Percentiles rank a stretch among this genome's conserved stretches.
phyloP scores from a whole-genome alignment of 2,113 vertebrate genomes.

The Pterocles orientalis region DNA sequence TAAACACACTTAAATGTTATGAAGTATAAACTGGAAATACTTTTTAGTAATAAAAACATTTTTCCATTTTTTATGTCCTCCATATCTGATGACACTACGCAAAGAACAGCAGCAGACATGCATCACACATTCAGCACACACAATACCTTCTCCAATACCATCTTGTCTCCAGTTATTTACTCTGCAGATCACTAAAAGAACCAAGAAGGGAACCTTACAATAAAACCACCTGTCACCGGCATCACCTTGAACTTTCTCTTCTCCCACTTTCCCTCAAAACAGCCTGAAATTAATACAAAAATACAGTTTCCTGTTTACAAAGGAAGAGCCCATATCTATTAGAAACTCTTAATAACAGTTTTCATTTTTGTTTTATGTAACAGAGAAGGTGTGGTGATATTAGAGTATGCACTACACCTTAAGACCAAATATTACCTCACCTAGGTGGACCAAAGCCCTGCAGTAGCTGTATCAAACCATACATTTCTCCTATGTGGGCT shows the following conservation, averaged over 20 bases:
- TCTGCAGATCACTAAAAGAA: not conserved
- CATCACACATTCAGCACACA: not conserved
- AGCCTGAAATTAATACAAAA: not conserved
- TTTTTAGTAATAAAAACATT: not conserved
- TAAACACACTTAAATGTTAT: not conserved
- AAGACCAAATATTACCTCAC: constrained; percentile 17
- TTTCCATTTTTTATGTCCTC: not conserved
- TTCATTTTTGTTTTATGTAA: not conserved
- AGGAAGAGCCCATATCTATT: not conserved
- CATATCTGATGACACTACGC: not conserved
- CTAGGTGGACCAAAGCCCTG: not conserved
- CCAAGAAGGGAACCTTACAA: not conserved
- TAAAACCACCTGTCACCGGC: not conserved
- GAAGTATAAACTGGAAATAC: not conserved
- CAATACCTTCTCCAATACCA: not conserved
- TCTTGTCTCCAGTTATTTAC: not conserved
- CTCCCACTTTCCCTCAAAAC: not conserved
- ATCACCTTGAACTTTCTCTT: not conserved
- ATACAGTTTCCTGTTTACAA: not conserved
- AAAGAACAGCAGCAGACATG: not conserved
- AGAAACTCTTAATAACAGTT: not conserved
- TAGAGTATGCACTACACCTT: not conserved
- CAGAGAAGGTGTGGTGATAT: not conserved
- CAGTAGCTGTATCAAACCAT: not conserved
- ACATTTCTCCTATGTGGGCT: rapidly evolving